A percentile compares a stretch with the other conserved stretches of the same genome.
Conservation (phyloP, 2,797 vertebrate genomes). For the Halcyon smyrnensis region DNA sequence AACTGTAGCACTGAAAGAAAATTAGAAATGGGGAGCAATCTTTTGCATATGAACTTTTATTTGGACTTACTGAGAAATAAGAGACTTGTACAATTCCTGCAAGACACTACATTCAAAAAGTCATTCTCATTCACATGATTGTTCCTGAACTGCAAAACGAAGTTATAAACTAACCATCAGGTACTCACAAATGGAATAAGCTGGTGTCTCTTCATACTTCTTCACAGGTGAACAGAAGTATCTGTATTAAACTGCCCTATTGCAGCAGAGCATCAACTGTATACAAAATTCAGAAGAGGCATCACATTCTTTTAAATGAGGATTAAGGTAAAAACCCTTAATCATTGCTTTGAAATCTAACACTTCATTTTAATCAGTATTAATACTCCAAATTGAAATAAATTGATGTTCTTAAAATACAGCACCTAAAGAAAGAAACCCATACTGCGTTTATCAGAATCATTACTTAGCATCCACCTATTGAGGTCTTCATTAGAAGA, state of each 20-base stretch:
- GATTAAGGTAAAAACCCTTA: background rate
- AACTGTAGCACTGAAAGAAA: background rate
- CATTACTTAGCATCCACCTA: background rate
- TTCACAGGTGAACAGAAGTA: background rate
- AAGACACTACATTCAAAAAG: background rate
- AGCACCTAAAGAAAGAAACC: background rate
- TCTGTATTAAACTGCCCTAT: background rate
- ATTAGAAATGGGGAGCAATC: background rate
- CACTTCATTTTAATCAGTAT: background rate
- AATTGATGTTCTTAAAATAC: background rate
- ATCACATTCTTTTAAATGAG: background rate
- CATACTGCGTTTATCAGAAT: background rate
- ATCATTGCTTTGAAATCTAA: background rate
- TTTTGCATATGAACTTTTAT: background rate
- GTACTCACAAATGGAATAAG: background rate
- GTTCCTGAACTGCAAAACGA: background rate
- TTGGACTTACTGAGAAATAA: background rate
- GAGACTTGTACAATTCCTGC: background rate
- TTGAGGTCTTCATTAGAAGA: background rate
- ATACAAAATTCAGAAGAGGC: background rate
- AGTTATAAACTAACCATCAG: background rate
- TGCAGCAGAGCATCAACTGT: background rate
- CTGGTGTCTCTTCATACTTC: background rate
- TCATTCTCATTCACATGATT: background rate
- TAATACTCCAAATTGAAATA: background rate